Evolutionary conservation across 2,888 invertebrate genomes (phyloP).

Genomic region (Acanthosepion lycidas): DNA sequence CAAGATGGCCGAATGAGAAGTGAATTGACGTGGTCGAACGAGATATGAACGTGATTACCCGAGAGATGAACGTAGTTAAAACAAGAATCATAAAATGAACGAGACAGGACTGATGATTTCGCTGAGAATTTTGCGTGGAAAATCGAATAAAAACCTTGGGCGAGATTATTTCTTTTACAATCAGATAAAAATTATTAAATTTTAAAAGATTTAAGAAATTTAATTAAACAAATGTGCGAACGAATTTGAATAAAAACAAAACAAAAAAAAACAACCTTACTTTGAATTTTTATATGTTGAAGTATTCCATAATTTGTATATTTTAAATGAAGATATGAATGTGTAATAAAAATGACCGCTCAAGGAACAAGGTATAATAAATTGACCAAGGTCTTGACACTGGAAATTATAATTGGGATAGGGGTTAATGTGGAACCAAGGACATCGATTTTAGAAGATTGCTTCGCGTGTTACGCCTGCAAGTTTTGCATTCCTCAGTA

Average conservation of each 20-base stretch:
- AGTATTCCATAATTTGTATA: background rate
- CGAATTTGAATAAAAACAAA: background rate
- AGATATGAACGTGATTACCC: background rate
- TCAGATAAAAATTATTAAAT: constrained; percentile 7
- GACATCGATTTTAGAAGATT: no score
- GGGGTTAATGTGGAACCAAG: no score
- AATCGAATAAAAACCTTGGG: background rate
- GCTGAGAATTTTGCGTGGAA: background rate
- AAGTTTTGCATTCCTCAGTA: no score
- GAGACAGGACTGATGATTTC: background rate
- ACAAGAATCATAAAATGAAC: background rate
- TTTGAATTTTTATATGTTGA: no score
- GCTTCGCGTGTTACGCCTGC: no score
- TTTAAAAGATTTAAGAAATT: background rate
- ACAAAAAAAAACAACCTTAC: background rate
- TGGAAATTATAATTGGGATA: no score
- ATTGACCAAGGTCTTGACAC: no score
- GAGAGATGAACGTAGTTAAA: background rate
- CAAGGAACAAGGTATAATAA: no score
- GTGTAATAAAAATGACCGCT: no score
- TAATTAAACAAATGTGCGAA: background rate
- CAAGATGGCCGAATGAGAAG: constrained; percentile 4
- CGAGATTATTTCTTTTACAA: background rate
- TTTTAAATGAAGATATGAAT: background rate
- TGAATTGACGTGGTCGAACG: constrained; percentile 18